phyloP scores from a whole-genome alignment of 2,113 vertebrate species.

The Ursus arctos region DNA sequence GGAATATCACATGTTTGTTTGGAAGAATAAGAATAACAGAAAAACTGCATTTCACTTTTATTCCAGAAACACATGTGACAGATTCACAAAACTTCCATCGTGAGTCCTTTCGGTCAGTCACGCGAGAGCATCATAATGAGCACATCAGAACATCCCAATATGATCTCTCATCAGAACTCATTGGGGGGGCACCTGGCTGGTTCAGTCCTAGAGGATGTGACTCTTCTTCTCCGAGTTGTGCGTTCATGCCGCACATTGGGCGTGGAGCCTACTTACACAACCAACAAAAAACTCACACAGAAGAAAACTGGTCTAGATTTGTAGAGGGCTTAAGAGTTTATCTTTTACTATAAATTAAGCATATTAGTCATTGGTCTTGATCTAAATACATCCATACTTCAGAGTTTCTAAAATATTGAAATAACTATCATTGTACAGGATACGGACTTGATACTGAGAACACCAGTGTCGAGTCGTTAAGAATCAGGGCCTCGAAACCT shows the following conservation, averaged over 20 bases:
- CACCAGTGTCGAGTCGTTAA: not conserved
- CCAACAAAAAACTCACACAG: not conserved
- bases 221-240: not conserved
- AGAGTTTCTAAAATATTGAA: not conserved
- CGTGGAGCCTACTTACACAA: not conserved
- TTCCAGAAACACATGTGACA: not conserved
- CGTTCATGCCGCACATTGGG: not conserved
- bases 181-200: not conserved
- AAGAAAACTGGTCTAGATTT: not conserved
- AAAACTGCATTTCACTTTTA: not conserved
- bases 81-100: not conserved
- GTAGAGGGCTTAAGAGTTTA: not conserved
- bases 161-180: not conserved
- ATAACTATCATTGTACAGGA: not conserved
- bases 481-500: not conserved
- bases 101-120: not conserved
- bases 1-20: not conserved
- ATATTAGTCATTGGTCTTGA: not conserved
- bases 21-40: not conserved
- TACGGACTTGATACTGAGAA: not conserved
- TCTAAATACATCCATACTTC: not conserved
- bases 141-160: not conserved
- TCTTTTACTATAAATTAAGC: not conserved
- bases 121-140: not conserved
- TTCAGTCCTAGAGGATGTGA: accelerated